Base-by-base conservation (phyloP, 35 echinoderm and acorn worm species). In the Apostichopus parvimensis region DNA sequence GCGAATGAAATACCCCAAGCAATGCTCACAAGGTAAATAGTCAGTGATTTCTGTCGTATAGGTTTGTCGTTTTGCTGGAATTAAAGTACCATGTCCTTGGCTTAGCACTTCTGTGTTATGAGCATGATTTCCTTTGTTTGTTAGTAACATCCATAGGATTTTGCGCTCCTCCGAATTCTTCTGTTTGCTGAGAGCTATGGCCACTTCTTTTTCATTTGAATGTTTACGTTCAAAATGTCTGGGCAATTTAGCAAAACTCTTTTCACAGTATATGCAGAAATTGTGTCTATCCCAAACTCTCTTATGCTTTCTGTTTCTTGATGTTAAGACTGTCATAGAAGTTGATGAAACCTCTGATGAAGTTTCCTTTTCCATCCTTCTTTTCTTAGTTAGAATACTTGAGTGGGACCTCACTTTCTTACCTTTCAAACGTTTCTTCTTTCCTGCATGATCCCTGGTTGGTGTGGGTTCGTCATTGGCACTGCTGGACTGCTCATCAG, bases 101-200 rank as follows among this genome's bases (percentile, higher is more conserved):
- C 60, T 70, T 13, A 92, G 5, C 18, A 92, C 91, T 6, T 73
- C 10, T 23, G 9, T 70, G 80, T 92, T 92, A n/a, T 92, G 91
- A 3, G 79, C 79, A 85, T 92, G 91, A 92, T 92, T 92, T 17
- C 91, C 91, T 71, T 92, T 92, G 53, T 92, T 92, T 53, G 24
- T 64, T 21, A 92, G 80, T 15, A 92, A 15, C 45, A 45, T 17
- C 79, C 77, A 84, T 57, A 83, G 53, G n/a, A 26, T 61, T 34
- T 83, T 84, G 9, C 91, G 83, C 53, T 92, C 80, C 18, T 83
- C 68, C 8, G 88, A 90, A 4, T 77, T 77, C 53, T 90, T 90
- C 9, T 68, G n/a, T 53, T 64, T 87, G 56, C 85, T 87, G 6
- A 87, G 57, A 25, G 22, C 18, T 22, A 60, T 15, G 5, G 85